Conservation (phyloP, 2,113 vertebrate genomes). For the Phrynosoma blainvillii region DNA sequence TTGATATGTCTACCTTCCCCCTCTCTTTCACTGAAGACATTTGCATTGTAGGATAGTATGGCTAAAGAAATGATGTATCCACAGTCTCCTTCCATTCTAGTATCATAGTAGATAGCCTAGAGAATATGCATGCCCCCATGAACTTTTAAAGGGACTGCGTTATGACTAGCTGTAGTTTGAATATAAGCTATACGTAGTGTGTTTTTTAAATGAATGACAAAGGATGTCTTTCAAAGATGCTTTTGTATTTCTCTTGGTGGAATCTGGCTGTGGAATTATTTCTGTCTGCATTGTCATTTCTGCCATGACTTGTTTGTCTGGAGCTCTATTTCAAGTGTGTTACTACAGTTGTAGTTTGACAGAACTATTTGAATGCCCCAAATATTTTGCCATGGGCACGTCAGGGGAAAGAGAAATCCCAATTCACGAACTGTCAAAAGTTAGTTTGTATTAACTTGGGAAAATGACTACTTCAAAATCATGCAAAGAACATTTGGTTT, state of each 20-base stretch:
- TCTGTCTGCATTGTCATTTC: conserved; percentile 79
- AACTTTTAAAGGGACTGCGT: conserved; percentile 77
- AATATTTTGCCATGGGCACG: conserved; percentile 53
- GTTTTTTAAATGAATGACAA: conserved; percentile 74
- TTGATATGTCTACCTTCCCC: conserved; percentile 70
- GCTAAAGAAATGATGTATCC: conserved; percentile 73
- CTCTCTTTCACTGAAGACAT: conserved; percentile 74
- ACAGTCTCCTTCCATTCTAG: conserved; percentile 70
- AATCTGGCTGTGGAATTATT: conserved; percentile 81
- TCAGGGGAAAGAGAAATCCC: conserved; percentile 71
- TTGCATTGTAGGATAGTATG: conserved; percentile 76
- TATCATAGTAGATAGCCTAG: conserved; percentile 69
- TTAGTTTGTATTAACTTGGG: conserved; percentile 74
- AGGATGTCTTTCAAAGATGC: conserved; percentile 76
- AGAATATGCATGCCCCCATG: conserved; percentile 76
- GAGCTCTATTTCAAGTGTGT: conserved; percentile 78
- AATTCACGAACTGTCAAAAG: conserved; percentile 74
- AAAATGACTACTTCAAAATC: conserved; percentile 76
- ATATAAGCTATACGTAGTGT: conserved; percentile 75
- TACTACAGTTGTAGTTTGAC: conserved; percentile 78
- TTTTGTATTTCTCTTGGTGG: conserved; percentile 79
- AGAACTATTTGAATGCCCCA: conserved; percentile 72
- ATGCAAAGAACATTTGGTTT: conserved; percentile 79
- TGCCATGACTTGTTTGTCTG: conserved; percentile 78
- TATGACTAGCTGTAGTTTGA: conserved; percentile 78